These are phyloP conservation scores for Muraenolepis orangiensis DNA, from an alignment of 2,797 vertebrate genomes.

Conservation along the genomic window DNA sequence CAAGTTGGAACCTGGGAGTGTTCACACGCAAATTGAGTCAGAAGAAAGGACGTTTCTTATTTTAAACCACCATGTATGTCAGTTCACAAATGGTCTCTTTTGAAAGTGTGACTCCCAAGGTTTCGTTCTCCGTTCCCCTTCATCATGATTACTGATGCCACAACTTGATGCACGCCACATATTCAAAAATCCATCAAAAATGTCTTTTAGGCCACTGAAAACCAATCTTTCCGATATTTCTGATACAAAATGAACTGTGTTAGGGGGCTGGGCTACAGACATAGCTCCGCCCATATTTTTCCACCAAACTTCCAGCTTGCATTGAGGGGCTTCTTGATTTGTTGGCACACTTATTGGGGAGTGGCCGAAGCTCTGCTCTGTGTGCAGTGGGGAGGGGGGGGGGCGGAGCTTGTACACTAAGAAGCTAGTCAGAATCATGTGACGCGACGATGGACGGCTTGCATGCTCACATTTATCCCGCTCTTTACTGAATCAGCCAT, in stretches of 20 bases:
- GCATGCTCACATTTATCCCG: constrained; percentile 53
- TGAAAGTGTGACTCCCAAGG: background rate
- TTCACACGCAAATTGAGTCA: background rate
- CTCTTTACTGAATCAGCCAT: constrained; percentile 51
- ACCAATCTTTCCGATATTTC: background rate
- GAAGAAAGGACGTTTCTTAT: background rate
- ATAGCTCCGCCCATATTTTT: background rate
- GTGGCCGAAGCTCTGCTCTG: background rate
- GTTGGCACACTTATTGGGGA: background rate
- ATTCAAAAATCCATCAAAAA: background rate
- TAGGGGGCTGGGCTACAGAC: background rate
- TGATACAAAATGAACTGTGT: background rate
- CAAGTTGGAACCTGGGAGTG: background rate
- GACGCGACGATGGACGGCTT: constrained; percentile 25
- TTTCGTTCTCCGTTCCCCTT: background rate
- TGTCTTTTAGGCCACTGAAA: background rate
- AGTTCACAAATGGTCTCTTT: background rate
- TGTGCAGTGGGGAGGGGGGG: too few species aligned
- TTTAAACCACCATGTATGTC: background rate
- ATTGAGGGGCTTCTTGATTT: constrained; percentile 1
- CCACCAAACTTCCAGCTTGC: background rate
- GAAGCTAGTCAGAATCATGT: constrained; percentile 21
- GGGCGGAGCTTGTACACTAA: constrained; percentile 29
- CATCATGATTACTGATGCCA: background rate
- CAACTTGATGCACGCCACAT: background rate